Percentiles rank a stretch among this genome's conserved stretches.
These are phyloP conservation scores for Listrodromus nycthemerus DNA, from an alignment of 2,888 invertebrate genomes.

Conservation along the genomic window DNA sequence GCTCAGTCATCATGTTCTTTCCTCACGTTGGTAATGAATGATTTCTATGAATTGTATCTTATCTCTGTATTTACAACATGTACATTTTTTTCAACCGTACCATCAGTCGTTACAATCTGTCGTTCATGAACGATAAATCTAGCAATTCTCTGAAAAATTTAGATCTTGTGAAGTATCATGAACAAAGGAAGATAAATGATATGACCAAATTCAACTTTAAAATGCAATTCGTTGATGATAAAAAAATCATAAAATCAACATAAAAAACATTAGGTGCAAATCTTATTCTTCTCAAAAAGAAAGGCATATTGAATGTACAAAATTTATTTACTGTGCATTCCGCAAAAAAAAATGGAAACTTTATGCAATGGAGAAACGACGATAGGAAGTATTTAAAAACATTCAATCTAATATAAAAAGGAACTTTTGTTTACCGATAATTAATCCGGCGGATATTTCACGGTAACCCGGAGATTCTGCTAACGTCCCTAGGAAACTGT, in stretches of 20 bases:
- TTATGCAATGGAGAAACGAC: background rate
- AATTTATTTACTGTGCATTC: background rate
- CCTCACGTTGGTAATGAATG: background rate
- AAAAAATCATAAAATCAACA: no score
- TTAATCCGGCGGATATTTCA: background rate
- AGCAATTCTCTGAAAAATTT: no score
- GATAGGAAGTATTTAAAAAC: background rate
- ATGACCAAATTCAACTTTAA: no score
- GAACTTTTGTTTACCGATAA: background rate
- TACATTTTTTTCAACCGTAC: background rate
- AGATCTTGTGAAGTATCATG: no score
- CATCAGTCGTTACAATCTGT: background rate
- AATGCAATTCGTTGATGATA: no score
- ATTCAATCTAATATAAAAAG: background rate
- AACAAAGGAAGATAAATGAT: no score
- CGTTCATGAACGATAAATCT: no score
- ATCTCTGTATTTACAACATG: background rate
- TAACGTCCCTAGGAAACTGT: background rate
- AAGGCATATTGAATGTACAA: background rate
- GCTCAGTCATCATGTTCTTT: background rate
- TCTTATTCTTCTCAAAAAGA: background rate
- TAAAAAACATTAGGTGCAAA: background rate
- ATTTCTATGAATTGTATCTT: background rate
- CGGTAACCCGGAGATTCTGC: background rate
- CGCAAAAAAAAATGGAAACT: background rate